Conservation (phyloP, 2,113 vertebrate genomes). For the Callaeas wilsoni region DNA sequence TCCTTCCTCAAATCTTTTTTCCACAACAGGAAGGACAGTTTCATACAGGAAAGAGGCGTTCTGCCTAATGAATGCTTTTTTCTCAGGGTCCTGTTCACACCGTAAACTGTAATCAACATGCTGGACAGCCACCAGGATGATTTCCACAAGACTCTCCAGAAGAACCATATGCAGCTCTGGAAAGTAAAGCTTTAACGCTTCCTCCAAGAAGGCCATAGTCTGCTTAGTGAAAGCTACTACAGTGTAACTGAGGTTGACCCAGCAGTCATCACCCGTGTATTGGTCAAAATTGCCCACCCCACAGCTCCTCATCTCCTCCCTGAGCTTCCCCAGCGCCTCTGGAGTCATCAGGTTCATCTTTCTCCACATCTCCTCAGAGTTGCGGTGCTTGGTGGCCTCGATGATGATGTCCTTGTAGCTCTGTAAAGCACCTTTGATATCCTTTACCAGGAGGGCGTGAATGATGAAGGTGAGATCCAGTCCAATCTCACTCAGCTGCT, state of each 20-base stretch:
- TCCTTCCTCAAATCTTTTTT: constrained; percentile 90
- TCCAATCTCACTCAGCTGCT: constrained; percentile 91
- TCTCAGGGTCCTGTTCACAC: constrained; percentile 94
- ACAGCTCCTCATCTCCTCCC: constrained; percentile 91
- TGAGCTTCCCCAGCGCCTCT: constrained; percentile 88
- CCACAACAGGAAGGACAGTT: constrained; percentile 93
- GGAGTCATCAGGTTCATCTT: constrained; percentile 98
- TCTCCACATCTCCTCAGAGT: constrained; percentile 99
- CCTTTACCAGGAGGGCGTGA: constrained; percentile 90
- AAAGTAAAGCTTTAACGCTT: constrained; percentile 93
- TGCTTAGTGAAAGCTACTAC: constrained; percentile 98
- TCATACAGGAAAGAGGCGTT: constrained; percentile 94
- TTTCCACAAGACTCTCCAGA: constrained; percentile 91
- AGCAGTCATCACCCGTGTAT: constrained; percentile 95
- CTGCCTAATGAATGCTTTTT: constrained; percentile 90
- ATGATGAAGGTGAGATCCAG: constrained; percentile 95
- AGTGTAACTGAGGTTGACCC: constrained; percentile 98
- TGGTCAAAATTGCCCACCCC: constrained; percentile 87
- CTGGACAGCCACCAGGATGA: constrained; percentile 93
- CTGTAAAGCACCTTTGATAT: constrained; percentile 88
- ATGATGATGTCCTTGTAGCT: constrained; percentile 98
- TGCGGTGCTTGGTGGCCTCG: constrained; percentile 96
- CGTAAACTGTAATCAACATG: constrained; percentile 97
- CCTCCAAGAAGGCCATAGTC: constrained; percentile 96
- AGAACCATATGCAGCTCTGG: constrained; percentile 97